Conservation (phyloP, 2,113 vertebrate genomes). For the Vidua chalybeata region DNA sequence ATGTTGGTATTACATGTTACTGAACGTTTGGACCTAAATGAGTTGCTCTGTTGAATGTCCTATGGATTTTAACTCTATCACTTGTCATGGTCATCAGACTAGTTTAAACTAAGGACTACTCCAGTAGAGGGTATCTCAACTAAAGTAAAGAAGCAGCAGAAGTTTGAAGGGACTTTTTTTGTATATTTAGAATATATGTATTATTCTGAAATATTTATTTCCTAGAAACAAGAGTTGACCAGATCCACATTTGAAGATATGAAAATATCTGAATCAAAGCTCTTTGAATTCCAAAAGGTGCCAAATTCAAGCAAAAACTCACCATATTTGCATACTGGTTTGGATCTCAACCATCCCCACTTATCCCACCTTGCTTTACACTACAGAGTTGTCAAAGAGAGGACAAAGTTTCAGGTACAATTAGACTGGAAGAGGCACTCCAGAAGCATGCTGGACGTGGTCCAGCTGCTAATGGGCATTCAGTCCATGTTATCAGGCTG, state of each 20-base stretch:
- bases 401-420: neutral
- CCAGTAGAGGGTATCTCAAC: neutral
- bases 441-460: neutral
- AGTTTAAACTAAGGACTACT: neutral
- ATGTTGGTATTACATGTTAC: neutral
- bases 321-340: neutral
- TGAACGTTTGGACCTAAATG: neutral
- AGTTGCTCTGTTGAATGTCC: neutral
- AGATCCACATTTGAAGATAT: neutral
- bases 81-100: neutral
- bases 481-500: neutral
- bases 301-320: neutral
- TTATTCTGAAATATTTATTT: neutral
- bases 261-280: neutral
- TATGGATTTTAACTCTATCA: neutral
- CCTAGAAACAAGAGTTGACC: neutral
- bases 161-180: neutral
- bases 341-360: neutral
- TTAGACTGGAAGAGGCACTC: neutral
- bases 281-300: neutral
- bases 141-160: neutral
- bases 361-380: neutral
- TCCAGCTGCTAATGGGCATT: neutral
- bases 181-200: neutral
- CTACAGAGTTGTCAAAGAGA: neutral